These are phyloP conservation scores for Antechinus flavipes DNA, from an alignment of 2,113 vertebrate genomes.

Conservation along the genomic window DNA sequence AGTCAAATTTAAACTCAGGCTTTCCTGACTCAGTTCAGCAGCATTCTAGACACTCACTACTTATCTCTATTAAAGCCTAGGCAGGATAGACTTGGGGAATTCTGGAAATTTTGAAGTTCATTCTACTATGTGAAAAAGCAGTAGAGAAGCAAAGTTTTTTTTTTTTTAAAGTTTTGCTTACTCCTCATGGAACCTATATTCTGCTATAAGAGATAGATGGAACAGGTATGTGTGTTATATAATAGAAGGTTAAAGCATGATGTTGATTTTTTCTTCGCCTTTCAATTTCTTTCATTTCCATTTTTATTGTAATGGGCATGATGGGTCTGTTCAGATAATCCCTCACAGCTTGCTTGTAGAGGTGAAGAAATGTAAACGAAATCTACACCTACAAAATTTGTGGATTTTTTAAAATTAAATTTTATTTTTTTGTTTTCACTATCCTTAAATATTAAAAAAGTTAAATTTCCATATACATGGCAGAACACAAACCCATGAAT, in stretches of 20 bases:
- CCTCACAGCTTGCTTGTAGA: conserved; percentile 84
- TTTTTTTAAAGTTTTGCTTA: too few relatives aligned
- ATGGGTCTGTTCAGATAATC: conserved; percentile 90
- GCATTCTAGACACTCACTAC: too few relatives aligned
- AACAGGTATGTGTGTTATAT: neutral
- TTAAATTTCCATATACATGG: neutral
- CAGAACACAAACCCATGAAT: neutral
- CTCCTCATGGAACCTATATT: neutral
- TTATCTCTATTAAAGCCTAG: neutral
- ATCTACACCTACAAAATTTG: neutral
- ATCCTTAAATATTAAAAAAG: neutral
- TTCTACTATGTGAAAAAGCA: neutral
- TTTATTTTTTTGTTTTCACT: neutral
- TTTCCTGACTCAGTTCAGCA: neutral
- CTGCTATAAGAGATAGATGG: neutral
- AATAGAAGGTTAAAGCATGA: neutral
- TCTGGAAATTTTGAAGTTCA: neutral
- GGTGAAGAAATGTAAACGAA: neutral
- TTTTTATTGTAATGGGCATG: conserved; percentile 97
- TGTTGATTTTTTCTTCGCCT: conserved; percentile 87
- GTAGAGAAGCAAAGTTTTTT: neutral
- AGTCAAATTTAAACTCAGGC: neutral
- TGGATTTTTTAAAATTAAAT: neutral
- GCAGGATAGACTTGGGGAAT: neutral
- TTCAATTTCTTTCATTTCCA: conserved; percentile 94